These are phyloP conservation scores for Bothrops jararaca DNA, from an alignment of 2,113 vertebrate species.

Conservation along the genomic window DNA sequence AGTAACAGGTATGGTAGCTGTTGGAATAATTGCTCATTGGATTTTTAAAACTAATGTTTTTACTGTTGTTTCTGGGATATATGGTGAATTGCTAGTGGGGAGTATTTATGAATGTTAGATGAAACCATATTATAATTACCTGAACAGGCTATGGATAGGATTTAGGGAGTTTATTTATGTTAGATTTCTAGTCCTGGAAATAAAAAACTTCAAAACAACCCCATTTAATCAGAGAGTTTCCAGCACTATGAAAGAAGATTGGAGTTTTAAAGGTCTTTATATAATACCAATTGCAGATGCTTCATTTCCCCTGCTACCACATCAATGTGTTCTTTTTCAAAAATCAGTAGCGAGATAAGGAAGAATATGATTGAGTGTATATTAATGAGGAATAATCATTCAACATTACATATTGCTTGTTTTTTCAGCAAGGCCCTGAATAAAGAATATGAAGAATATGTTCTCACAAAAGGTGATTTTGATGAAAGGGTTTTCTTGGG, in stretches of 20 bases:
- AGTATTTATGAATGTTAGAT: background rate
- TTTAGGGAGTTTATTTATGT: background rate
- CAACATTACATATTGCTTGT: slow-evolving; percentile 29
- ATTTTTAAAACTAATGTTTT: background rate
- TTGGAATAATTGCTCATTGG: background rate
- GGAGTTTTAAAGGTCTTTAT: background rate
- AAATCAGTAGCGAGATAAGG: background rate
- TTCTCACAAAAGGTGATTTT: slow-evolving; percentile 93
- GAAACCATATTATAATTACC: background rate
- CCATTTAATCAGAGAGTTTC: background rate
- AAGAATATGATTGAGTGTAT: background rate
- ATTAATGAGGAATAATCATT: background rate
- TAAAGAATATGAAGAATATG: slow-evolving; percentile 94
- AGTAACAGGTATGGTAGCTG: background rate
- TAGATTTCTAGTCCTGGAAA: background rate
- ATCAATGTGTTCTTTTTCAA: background rate
- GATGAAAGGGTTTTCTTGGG: slow-evolving; percentile 95
- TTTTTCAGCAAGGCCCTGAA: slow-evolving; percentile 88
- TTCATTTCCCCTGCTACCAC: background rate
- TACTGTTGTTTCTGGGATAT: background rate
- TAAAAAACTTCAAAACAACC: background rate
- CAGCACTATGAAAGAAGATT: background rate
- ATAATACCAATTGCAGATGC: background rate
- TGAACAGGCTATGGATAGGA: background rate
- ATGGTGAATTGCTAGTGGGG: background rate